Evolutionary conservation across 2,888 invertebrate genomes (phyloP), one percentile per base, ranked within the genome.

Genomic region (Eupithecia pulchellata): DNA sequence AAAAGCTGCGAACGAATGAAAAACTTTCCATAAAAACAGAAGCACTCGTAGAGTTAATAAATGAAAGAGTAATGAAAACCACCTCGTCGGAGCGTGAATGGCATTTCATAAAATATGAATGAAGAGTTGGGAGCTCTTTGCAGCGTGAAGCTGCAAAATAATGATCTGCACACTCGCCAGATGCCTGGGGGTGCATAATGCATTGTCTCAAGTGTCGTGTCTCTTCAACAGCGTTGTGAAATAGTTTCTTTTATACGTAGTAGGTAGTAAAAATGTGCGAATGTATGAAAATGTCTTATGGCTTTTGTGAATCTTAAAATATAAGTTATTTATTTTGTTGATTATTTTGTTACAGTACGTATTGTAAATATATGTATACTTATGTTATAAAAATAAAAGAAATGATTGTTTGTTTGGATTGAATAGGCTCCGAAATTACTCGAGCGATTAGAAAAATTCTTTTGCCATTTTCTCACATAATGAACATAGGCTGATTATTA

Each of bases 111-210:
- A 73, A 72, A 66, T 66, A 72, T 72, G 69, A 42, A 65, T 69
- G 68, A 66, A 69, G 58, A 63, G 66, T 58, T 64, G 66, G 42
- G 39, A 39, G 58, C 58, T 25, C 34, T 65, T 34, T 68, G 69
- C 34, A 66, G 60, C 42, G 58, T 64, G 58, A 65, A 69, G 62
- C 66, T 69, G 64, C 29, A 70, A 70, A 64, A 58, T 73, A 73
- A 73, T 73, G 73, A 73, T 57, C 69, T 69, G 47, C 64, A 66
- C 57, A 68, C 67, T 73, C 64, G 11, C 11, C 66, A 69, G 60
- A 66, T 61, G 69, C 64, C 69, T 73, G 73, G 34, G 64, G 69
- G 65, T 69, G 73, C 69, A 73, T 73, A 69, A 73, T 67, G 64
- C 69, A 73, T 67, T 67, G 69, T 69, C 57, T 68, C 57, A 36